Percentiles rank a stretch among this genome's conserved stretches.
Evolutionary conservation across 64 coral and sea anemone genomes (phyloP).

Genomic region (Montipora foliosa): DNA sequence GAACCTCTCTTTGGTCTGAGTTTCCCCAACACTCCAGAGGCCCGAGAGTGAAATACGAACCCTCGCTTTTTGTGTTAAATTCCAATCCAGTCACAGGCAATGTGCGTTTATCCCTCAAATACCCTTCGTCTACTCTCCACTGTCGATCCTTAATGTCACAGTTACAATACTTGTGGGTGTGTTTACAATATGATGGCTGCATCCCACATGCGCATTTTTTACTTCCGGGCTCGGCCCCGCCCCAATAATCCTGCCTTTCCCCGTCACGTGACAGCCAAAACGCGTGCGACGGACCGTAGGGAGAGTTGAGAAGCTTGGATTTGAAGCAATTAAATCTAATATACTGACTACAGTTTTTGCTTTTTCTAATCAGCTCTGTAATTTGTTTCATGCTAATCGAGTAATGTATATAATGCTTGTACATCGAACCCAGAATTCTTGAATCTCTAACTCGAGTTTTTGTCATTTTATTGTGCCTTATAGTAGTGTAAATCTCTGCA

Average conservation of each 20-base stretch:
- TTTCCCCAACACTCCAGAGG: conserved; percentile 93
- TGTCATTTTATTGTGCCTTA: conserved; percentile 58
- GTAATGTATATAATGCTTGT: conserved; percentile 47
- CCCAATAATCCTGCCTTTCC: conserved; percentile 72
- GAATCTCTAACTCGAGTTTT: conserved; percentile 32
- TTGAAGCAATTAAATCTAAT: conserved; percentile 82
- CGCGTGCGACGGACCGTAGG: conserved; percentile 44
- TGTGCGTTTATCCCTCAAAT: conserved; percentile 54
- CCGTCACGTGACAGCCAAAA: conserved; percentile 74
- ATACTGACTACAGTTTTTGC: conserved; percentile 81
- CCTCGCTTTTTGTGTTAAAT: conserved; percentile 58
- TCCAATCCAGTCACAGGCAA: conserved; percentile 67
- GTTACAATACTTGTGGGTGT: conserved; percentile 63
- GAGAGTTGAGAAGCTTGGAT: conserved; percentile 75
- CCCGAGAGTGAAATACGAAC: conserved; percentile 62
- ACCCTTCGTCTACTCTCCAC: conserved; percentile 88
- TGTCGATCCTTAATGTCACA: conserved; percentile 67
- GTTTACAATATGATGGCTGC: conserved; percentile 12
- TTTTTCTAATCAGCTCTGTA: conserved; percentile 44
- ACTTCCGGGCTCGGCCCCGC: conserved; percentile 73
- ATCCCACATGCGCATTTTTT: conserved; percentile 78
- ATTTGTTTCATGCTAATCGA: conserved; percentile 61
- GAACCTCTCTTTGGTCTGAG: neutral
- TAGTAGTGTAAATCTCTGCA: conserved; percentile 53
- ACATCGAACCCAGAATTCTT: neutral